Conservation (phyloP, 2,888 invertebrate species). For the Unio pictorum region DNA sequence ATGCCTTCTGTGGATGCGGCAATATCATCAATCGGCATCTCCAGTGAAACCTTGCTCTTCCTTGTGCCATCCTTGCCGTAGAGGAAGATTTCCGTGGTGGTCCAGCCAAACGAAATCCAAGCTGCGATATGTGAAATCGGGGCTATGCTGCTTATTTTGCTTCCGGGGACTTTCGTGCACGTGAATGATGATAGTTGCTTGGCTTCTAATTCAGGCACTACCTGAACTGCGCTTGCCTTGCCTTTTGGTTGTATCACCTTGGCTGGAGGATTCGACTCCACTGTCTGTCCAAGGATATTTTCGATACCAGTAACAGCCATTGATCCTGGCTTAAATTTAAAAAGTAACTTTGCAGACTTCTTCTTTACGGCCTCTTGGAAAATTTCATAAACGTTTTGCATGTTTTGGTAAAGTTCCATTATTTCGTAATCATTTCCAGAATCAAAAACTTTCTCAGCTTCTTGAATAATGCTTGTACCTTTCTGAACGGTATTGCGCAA, state of each 20-base stretch:
- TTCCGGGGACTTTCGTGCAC: slow-evolving; percentile 31
- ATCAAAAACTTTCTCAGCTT: slow-evolving; percentile 28
- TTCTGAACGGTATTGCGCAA: slow-evolving; percentile 18
- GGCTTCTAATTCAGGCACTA: slow-evolving; percentile 26
- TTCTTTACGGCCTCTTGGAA: too few relatives aligned
- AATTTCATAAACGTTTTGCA: too few relatives aligned
- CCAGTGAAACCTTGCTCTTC: slow-evolving; percentile 15
- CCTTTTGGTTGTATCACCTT: background rate
- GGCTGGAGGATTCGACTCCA: background rate
- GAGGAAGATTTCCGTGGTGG: slow-evolving; percentile 34
- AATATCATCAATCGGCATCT: slow-evolving; percentile 28
- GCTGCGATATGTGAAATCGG: slow-evolving; percentile 33
- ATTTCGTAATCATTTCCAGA: slow-evolving; percentile 33
- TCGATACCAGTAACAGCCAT: too few relatives aligned
- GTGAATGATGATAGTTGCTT: slow-evolving; percentile 23
- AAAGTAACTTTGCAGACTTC: too few relatives aligned
- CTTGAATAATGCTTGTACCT: slow-evolving; percentile 22
- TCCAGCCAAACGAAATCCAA: slow-evolving; percentile 38
- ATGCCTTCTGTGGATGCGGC: slow-evolving; percentile 26
- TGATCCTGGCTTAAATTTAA: too few relatives aligned
- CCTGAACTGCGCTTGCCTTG: slow-evolving; percentile 10
- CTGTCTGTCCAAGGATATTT: too few relatives aligned
- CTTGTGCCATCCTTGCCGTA: slow-evolving; percentile 35
- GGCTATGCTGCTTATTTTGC: slow-evolving; percentile 34
- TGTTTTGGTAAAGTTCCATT: slow-evolving; percentile 30